Evolutionary conservation across 2,888 invertebrate species (phyloP).

Genomic region (Nezara viridula): DNA sequence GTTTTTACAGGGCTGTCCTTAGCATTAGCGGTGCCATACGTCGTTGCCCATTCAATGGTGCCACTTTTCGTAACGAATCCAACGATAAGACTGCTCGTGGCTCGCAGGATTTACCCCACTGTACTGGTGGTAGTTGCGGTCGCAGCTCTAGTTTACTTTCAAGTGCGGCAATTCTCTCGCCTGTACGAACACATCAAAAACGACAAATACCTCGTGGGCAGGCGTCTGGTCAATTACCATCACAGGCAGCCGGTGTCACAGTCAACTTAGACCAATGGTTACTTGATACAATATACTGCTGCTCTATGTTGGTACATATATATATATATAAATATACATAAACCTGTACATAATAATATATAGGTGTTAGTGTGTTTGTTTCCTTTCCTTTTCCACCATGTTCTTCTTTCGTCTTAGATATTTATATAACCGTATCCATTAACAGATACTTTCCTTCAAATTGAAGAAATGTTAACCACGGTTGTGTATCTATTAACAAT

Average conservation of each 20-base stretch:
- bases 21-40: constrained; percentile 93
- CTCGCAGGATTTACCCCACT: constrained; percentile 90
- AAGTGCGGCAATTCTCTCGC: constrained; percentile 93
- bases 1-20: constrained; percentile 59
- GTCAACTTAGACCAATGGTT: constrained; percentile 25
- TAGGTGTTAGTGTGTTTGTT: constrained; percentile 48
- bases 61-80: constrained; percentile 78
- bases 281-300: constrained; percentile 27
- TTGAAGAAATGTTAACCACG: constrained; percentile 30
- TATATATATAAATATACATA: constrained; percentile 47
- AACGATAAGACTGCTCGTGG: constrained; percentile 81
- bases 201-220: constrained; percentile 98
- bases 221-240: constrained; percentile 97
- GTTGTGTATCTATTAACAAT: constrained; percentile 49
- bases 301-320: constrained; percentile 42
- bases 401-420: constrained; percentile 26
- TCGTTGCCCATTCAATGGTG: constrained; percentile 80
- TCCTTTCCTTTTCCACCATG: constrained; percentile 29
- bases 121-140: constrained; percentile 82
- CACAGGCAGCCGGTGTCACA: constrained; percentile 59
- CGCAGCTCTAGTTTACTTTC: constrained; percentile 72
- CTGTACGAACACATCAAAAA: constrained; percentile 98
- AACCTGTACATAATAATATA: constrained; percentile 47
- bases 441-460: constrained; percentile 16
- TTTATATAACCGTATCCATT: constrained; percentile 26